A percentile compares a stretch with the other conserved stretches of the same genome.
These are phyloP conservation scores for Dolomedes plantarius DNA, from an alignment of 2,888 invertebrate species.

Conservation along the genomic window DNA sequence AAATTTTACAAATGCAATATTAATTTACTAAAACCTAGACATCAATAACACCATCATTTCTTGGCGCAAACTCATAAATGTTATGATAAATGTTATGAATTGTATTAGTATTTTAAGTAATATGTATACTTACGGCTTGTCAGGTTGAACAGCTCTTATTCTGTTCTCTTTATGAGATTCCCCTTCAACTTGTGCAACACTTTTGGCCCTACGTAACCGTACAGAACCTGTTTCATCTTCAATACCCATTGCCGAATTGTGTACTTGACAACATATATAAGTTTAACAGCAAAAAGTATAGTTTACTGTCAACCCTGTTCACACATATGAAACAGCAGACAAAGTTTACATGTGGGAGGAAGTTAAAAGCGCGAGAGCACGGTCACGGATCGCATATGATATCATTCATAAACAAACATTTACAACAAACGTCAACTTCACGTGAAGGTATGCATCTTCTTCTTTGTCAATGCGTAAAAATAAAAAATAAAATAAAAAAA, in stretches of 20 bases:
- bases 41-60: too few relatives aligned
- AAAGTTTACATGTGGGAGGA: background rate
- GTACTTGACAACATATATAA: background rate
- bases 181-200: slow-evolving; percentile 91
- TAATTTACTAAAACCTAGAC: too few relatives aligned
- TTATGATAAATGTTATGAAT: too few relatives aligned
- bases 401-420: slow-evolving; percentile 2
- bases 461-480: too few relatives aligned
- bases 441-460: background rate
- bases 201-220: slow-evolving; percentile 79
- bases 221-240: slow-evolving; percentile 1
- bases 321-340: too few relatives aligned
- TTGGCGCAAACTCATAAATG: too few relatives aligned
- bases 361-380: background rate
- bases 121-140: slow-evolving; percentile 88
- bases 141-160: slow-evolving; percentile 86
- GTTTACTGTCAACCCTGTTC: background rate
- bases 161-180: slow-evolving; percentile 88
- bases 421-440: background rate
- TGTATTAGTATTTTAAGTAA: too few relatives aligned
- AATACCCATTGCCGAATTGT: background rate
- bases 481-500: too few relatives aligned
- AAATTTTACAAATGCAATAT: too few relatives aligned
- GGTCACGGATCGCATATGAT: background rate
- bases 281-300: background rate